Base-by-base conservation (phyloP, 2,797 vertebrate species). In the Peromyscus nudipes region DNA sequence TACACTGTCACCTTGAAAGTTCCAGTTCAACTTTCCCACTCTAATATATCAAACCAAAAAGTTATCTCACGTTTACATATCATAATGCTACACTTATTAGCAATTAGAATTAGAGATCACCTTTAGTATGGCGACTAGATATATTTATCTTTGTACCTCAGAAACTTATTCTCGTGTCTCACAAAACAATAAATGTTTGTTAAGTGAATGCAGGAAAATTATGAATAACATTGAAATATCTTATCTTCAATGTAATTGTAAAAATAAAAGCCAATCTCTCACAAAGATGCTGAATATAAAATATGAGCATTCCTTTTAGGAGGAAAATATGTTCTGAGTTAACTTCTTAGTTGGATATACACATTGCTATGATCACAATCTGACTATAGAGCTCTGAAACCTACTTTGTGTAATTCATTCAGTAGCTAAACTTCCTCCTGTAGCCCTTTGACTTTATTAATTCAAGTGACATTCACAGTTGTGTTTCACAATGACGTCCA, bases 281-380 rank as follows among this genome's bases (percentile, higher is more conserved):
- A 86, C 21, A 55, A 76, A 40, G 12, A 90, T 88, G 34, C 40
- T 19, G 19, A 91, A 31, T 23, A 86, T 55, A 83, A 92, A 91
- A 82, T 37, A 52, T 81, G 9, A 25, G 2, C 49, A 94, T 84
- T 90, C 6, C 6, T 84, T 80, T 93, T 29, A 34, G n/a, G 55
- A 79, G 19, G 16, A 87, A 89, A 94, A 76, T 83, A 25, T 8
- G 75, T 37, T 13, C 94, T 73, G 25, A 96, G 87, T 96, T 89
- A 96, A 6, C 25, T 60, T 80, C 92, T 97, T 98, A 98, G 98
- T 98, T 98, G 94, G 52, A 98, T 80, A 25, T 98, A 99, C 84
- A 97, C 98, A 91, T 98, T 96, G 55, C 96, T 91, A 91, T 96
- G 88, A 95, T 98, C 96, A 91, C 80, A 75, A 37, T 73, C 97